Evolutionary conservation across 1,140 invertebrate genomes (phyloP).

Genomic region (Drosophila persimilis): DNA sequence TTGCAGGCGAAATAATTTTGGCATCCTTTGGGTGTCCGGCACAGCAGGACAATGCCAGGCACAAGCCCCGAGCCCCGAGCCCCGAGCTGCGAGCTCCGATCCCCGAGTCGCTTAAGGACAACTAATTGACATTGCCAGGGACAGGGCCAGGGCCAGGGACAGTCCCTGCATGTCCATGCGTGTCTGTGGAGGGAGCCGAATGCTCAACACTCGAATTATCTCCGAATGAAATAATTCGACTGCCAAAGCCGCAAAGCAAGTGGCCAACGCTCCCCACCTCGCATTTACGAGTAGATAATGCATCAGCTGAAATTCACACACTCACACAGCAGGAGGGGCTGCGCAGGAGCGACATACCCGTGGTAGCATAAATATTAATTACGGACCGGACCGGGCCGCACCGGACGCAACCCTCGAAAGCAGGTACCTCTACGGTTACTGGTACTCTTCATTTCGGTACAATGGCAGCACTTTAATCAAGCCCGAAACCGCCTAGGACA

Average conservation of each 20-base stretch:
- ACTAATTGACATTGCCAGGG: constrained; percentile 67
- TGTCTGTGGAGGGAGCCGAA: constrained; percentile 26
- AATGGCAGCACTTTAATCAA: constrained; percentile 51
- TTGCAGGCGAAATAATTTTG: constrained; percentile 48
- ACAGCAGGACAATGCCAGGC: constrained; percentile 50
- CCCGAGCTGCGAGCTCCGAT: constrained; percentile 19
- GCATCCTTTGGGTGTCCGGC: constrained; percentile 47
- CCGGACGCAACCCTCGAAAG: constrained; percentile 3
- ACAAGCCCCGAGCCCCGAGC: constrained; percentile 21
- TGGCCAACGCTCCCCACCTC: constrained; percentile 18
- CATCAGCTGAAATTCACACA: constrained; percentile 20
- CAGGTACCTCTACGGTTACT: too few species aligned
- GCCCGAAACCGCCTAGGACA: constrained; percentile 1
- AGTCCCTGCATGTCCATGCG: constrained; percentile 3
- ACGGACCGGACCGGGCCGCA: constrained; percentile 14
- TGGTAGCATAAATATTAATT: constrained; percentile 62
- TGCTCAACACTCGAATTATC: constrained; percentile 76
- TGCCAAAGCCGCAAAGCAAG: constrained; percentile 59
- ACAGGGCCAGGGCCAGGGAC: not conserved
- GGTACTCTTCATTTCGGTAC: constrained; percentile 14
- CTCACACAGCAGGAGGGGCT: not conserved
- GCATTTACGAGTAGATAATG: constrained; percentile 22
- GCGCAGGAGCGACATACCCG: constrained; percentile 12
- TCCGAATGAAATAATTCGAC: constrained; percentile 69
- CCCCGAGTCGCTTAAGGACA: constrained; percentile 51